These are phyloP conservation scores for Argyra leucocephala DNA, from an alignment of 2,888 invertebrate genomes.

Conservation along the genomic window DNA sequence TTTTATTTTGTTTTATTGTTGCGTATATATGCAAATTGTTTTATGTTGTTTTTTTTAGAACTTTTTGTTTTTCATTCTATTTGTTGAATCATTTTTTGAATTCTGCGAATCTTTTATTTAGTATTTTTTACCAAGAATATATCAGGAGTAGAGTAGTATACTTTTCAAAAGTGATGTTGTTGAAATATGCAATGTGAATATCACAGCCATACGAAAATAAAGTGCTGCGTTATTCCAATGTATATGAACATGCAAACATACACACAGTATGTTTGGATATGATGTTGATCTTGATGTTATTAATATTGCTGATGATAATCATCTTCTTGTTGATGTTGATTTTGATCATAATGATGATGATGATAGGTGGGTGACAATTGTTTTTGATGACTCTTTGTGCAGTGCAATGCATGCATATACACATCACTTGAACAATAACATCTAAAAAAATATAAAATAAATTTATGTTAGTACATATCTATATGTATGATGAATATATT, in stretches of 20 bases:
- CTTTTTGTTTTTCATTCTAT: no score
- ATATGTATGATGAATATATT: background rate
- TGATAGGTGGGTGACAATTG: constrained; percentile 1
- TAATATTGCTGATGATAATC: background rate
- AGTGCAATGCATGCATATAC: background rate
- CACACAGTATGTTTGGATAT: no score
- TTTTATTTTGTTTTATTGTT: background rate
- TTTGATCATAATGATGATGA: background rate
- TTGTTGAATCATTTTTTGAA: no score
- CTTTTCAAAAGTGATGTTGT: no score
- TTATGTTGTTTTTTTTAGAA: background rate
- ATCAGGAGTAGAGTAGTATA: no score
- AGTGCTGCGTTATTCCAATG: no score
- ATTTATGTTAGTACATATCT: background rate
- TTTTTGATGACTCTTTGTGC: constrained; percentile 2
- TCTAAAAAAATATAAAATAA: background rate
- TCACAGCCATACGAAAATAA: no score
- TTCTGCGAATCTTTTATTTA: no score
- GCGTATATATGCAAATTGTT: background rate
- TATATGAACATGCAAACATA: no score
- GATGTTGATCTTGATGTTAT: background rate
- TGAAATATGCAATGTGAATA: no score
- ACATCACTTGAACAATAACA: background rate
- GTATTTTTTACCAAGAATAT: no score
- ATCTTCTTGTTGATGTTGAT: background rate